Evolutionary conservation across 2,888 invertebrate species (phyloP).

Genomic region (Deilephila porcellus): DNA sequence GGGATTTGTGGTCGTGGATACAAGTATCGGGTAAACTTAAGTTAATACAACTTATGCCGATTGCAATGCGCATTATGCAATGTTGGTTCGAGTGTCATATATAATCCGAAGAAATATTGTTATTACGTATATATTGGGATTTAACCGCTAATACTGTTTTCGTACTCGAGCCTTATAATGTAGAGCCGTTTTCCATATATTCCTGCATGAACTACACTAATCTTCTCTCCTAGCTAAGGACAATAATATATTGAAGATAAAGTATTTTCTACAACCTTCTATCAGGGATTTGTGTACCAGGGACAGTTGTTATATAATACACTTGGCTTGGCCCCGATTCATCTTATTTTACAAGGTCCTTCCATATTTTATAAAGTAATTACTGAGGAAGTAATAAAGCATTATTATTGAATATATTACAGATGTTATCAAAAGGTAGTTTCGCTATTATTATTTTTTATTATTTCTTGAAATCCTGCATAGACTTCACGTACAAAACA

Average conservation of each 20-base stretch:
- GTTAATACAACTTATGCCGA: conserved; percentile 3
- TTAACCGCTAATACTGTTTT: neutral
- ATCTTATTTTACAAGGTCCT: no score
- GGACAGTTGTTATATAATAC: no score
- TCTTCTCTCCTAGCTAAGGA: no score
- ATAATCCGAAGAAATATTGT: conserved; percentile 19
- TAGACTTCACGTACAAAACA: conserved; percentile 38
- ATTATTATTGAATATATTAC: no score
- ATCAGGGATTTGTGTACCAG: no score
- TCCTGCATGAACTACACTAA: neutral
- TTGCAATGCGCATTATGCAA: conserved; percentile 13
- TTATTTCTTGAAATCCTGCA: neutral
- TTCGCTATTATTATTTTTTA: neutral
- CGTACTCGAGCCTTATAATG: neutral
- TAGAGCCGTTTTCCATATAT: neutral
- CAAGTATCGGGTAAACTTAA: conserved; percentile 5
- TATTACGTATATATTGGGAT: conserved; percentile 5
- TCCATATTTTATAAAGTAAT: no score
- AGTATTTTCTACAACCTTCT: no score
- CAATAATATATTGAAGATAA: no score
- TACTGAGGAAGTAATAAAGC: no score
- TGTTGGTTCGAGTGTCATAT: conserved; percentile 11
- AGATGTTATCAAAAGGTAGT: no score
- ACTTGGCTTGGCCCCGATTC: no score
- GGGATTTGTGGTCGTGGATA: conserved; percentile 6